phyloP scores from a whole-genome alignment of 2,888 invertebrate species.

The Apotomis turbidana region DNA sequence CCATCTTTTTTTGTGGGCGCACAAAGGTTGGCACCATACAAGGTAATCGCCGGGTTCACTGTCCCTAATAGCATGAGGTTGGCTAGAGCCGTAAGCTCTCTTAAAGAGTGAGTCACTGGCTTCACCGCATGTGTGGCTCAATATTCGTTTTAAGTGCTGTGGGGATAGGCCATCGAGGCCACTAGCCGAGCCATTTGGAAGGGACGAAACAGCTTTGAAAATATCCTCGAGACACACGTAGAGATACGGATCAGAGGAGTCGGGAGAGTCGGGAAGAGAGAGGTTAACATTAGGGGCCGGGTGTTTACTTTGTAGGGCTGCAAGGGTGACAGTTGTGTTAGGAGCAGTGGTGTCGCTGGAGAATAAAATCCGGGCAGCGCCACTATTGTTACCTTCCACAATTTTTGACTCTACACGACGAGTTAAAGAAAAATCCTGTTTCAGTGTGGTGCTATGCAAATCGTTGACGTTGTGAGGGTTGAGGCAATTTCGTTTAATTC shows the following conservation, averaged over 20 bases:
- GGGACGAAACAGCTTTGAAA: neutral
- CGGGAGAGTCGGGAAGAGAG: neutral
- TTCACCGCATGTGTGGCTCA: neutral
- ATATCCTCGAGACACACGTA: neutral
- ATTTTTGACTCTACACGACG: neutral
- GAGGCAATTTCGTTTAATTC: neutral
- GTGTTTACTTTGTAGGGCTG: neutral
- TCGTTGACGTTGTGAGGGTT: neutral
- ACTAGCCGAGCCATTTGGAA: neutral
- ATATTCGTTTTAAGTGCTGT: neutral
- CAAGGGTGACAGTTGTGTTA: neutral
- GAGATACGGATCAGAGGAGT: neutral
- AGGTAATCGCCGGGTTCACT: too few relatives aligned
- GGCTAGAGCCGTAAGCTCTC: too few relatives aligned
- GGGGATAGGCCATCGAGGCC: neutral
- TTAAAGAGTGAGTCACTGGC: neutral
- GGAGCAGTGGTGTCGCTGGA: neutral
- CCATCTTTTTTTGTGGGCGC: neutral
- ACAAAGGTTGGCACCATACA: neutral
- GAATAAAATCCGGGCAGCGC: neutral
- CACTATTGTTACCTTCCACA: slow-evolving; percentile 1
- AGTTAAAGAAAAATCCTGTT: neutral
- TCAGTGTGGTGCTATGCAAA: neutral
- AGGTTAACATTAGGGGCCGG: neutral
- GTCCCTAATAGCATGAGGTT: too few relatives aligned